These are phyloP conservation scores for Heterochromis multidens DNA, from an alignment of 2,113 vertebrate species.

Conservation along the genomic window DNA sequence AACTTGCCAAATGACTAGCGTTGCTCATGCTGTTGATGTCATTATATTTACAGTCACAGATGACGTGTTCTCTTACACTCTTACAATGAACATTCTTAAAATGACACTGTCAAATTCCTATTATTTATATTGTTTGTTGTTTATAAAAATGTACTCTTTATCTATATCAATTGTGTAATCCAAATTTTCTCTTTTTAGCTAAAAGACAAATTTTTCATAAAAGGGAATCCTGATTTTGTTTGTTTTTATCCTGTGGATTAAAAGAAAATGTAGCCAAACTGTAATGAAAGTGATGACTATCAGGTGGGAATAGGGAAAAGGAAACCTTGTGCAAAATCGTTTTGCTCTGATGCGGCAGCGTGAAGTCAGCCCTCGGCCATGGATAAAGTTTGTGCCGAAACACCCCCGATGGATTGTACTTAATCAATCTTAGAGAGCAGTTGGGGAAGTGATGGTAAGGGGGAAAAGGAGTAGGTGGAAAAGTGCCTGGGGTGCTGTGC, in stretches of 20 bases:
- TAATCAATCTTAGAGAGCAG: conserved; percentile 38
- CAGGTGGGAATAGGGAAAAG: conserved; percentile 14
- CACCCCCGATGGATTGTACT: conserved; percentile 20
- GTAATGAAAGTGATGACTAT: conserved; percentile 44
- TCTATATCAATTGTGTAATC: background rate
- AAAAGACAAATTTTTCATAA: background rate
- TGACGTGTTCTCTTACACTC: background rate
- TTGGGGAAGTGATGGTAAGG: conserved; percentile 6
- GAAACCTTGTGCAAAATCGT: conserved; percentile 2
- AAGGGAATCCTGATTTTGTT: background rate
- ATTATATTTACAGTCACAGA: background rate
- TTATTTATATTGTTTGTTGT: background rate
- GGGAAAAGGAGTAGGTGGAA: conserved; percentile 14
- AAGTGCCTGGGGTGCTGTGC: conserved; percentile 7
- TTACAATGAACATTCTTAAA: background rate
- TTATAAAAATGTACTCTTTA: background rate
- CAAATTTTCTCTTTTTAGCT: background rate
- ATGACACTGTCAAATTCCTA: background rate
- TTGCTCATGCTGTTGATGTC: background rate
- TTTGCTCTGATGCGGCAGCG: conserved; percentile 10
- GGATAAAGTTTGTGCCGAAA: conserved; percentile 43
- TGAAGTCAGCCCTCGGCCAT: conserved; percentile 34
- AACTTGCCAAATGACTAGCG: background rate
- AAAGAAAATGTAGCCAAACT: background rate
- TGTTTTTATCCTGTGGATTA: background rate